Evolutionary conservation across 1,140 invertebrate species (phyloP).

Genomic region (Bombus waltoni): DNA sequence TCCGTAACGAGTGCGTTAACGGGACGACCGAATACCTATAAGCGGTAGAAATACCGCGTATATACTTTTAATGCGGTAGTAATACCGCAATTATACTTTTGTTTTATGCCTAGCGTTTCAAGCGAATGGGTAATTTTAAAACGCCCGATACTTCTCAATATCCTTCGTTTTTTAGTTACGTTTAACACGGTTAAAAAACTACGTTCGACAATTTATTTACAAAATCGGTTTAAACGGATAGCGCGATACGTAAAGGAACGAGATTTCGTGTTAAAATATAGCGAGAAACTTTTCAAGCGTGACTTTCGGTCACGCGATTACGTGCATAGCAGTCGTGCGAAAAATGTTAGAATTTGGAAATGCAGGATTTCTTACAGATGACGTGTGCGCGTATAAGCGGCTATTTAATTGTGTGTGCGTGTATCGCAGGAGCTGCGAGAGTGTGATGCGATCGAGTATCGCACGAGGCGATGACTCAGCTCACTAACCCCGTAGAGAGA

Average conservation of each 20-base stretch:
- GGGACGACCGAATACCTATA: too few species aligned
- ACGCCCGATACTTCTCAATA: too few species aligned
- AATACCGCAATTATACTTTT: too few species aligned
- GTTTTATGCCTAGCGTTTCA: too few species aligned
- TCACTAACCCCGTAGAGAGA: slow-evolving; percentile 57
- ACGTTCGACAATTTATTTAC: too few species aligned
- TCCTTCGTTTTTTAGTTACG: too few species aligned
- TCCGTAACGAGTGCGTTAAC: too few species aligned
- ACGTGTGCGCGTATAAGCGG: slow-evolving; percentile 33
- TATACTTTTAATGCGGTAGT: too few species aligned
- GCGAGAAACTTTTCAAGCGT: background rate
- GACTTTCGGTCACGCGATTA: background rate
- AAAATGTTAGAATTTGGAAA: slow-evolving; percentile 38
- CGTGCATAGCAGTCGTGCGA: background rate
- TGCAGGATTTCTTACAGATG: slow-evolving; percentile 38
- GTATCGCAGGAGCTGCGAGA: slow-evolving; percentile 47
- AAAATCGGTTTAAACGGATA: background rate
- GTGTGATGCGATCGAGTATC: slow-evolving; percentile 73
- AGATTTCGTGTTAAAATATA: background rate
- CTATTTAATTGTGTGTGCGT: slow-evolving; percentile 41
- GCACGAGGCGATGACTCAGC: slow-evolving; percentile 73
- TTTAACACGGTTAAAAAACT: too few species aligned
- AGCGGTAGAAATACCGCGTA: too few species aligned
- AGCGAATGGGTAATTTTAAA: too few species aligned
- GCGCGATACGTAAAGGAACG: background rate